Evolutionary conservation across 2,888 invertebrate genomes (phyloP), one percentile per base, ranked within the genome.

Genomic region (Mesorhabditis spiculigera): DNA sequence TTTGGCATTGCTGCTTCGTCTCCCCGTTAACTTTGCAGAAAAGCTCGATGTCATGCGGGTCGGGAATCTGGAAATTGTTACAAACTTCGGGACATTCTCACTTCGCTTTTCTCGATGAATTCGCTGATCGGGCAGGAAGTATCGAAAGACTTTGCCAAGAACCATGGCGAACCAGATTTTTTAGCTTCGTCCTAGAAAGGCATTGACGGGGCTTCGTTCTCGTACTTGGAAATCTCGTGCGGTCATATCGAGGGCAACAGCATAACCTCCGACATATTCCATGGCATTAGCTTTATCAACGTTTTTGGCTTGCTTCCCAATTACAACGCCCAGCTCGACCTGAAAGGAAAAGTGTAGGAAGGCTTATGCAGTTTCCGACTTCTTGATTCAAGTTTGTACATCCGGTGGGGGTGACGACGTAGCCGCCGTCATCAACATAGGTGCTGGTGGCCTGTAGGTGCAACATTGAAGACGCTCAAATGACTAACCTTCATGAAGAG

Each of bases 61-160:
- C 89, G 5, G 86, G 80, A 5, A 91, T 86, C 50, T 68, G 66
- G 43, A 69, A 66, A 41, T 13, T 8, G 28, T 3, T 42, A 61
- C 42, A 8, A 43, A 42, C 5, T 28, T 28, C 28, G 28, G 28
- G 28, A 28, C 42, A 5, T 16, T 8, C 5, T 44, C 10, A 75
- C 71, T 61, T 68, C 63, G 6, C 71, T 68, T 69, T 73, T 87
- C 0, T 89, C 86, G 78, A 92, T 89, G 76, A 92, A 91, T 8
- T 87, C 83, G 65, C 91, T 90, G 0, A 92, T 90, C 4, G 92
- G 92, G 74, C 92, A 92, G 0, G 92, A 90, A 0, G 91, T 91
- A 85, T 93, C 92, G 82, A 92, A 93, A 4, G 91, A 91, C 87
- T 93, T 93, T 2, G 91, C 91, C 67, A 92, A 83, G 13, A 89